Evolutionary conservation across 2,797 vertebrate species (phyloP), one percentile per base, ranked within the genome.

Genomic region (Megalops cyprinoides): DNA sequence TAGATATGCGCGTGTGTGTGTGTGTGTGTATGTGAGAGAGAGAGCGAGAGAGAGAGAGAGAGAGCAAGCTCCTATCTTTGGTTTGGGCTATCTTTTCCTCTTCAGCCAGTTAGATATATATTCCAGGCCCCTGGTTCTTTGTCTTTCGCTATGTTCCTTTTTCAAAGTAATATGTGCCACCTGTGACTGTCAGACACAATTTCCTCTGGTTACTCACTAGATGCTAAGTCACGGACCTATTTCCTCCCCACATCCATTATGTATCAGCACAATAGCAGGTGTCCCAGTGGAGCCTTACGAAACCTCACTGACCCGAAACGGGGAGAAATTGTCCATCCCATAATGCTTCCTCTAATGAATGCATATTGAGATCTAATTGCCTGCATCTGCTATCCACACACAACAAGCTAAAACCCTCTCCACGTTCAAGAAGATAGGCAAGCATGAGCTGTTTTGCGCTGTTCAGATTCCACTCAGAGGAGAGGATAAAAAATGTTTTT

Each of bases 361-460:
- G 77, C 55, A 55, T 44, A 79, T 75, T 51, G 55, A 62, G 75
- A 74, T 69, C 55, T 82, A 75, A 79, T 79, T 39, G 56, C 55
- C 18, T 74, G 25, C 76, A 74, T 74, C 81, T 79, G 81, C 77
- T 69, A 60, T 42, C 55, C 3, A 28, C 76, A 34, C 55, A 34
- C 39, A 55, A 74, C 53, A 28, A 44, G 60, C 25, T 20, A 67
- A 60, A 25, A 25, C 42, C n/a, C 74, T 62, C 85, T 76, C 82
- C 76, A 84, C 78, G 81, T 75, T 85, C 62, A 76, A 23, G 31
- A 48, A 78, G 78, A 77, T 25, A 28, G 14, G 37, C 80, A 25
- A 55, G 51, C 67, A 79, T 81, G 85, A 76, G 81, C 49, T 74
- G 1, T 15, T 77, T 46, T 55, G 15, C 55, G 81, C 48, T 62